A percentile compares a stretch with the other conserved stretches of the same genome.
These are phyloP conservation scores for Unio delphinus DNA, from an alignment of 2,888 invertebrate genomes.

Conservation along the genomic window DNA sequence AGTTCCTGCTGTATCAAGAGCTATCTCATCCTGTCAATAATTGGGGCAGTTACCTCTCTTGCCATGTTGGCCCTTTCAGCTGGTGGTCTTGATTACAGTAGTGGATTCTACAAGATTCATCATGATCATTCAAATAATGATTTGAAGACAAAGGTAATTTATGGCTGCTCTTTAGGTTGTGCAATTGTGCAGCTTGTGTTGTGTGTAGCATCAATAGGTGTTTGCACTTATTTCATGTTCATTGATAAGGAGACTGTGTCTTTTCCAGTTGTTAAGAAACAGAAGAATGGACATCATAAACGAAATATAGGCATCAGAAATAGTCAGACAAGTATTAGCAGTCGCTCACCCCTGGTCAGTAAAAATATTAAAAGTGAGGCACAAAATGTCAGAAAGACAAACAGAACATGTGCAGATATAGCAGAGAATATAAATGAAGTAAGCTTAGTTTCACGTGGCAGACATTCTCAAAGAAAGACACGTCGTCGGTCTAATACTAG, in stretches of 20 bases:
- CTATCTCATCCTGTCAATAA: slow-evolving; percentile 45
- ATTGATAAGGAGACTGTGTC: slow-evolving; percentile 24
- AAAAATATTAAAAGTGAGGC: slow-evolving; percentile 7
- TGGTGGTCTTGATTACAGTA: slow-evolving; percentile 53
- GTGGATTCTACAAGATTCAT: slow-evolving; percentile 49
- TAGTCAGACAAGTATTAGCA: slow-evolving; percentile 3
- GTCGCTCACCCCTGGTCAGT: neutral
- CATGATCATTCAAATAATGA: slow-evolving; percentile 9
- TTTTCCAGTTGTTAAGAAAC: too few relatives aligned
- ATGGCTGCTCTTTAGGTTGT: slow-evolving; percentile 49
- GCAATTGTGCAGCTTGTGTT: slow-evolving; percentile 47
- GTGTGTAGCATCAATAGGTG: slow-evolving; percentile 46
- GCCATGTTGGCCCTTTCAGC: slow-evolving; percentile 55
- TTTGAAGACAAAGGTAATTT: slow-evolving; percentile 45
- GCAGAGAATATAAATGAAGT: too few relatives aligned
- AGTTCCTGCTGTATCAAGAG: slow-evolving; percentile 46
- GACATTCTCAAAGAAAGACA: too few relatives aligned
- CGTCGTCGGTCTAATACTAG: too few relatives aligned
- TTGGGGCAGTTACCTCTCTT: slow-evolving; percentile 47
- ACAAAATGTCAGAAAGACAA: too few relatives aligned
- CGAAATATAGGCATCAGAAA: neutral
- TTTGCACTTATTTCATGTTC: slow-evolving; percentile 53
- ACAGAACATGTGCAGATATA: too few relatives aligned
- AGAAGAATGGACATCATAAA: too few relatives aligned
- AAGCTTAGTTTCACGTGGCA: too few relatives aligned